phyloP scores from a whole-genome alignment of 2,797 vertebrate species.

The Tangara arthus region DNA sequence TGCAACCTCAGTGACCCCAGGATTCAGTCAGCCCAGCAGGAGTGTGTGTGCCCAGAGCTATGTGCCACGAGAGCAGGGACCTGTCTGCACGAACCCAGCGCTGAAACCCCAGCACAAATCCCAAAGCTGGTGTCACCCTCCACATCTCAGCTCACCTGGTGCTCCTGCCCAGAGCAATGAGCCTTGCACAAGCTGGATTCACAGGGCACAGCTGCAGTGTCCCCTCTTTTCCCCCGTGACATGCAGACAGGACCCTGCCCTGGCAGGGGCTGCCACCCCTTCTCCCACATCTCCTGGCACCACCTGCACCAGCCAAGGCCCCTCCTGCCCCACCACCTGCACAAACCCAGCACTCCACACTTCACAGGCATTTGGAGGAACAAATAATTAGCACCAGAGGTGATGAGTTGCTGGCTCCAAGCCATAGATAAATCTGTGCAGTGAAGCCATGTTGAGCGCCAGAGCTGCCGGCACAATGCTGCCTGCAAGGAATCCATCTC shows the following conservation, averaged over 20 bases:
- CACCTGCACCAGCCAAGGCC: neutral
- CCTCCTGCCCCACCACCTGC: neutral
- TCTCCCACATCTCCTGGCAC: neutral
- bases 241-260: accelerated
- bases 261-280: neutral
- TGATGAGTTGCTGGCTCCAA: accelerated
- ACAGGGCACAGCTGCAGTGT: accelerated
- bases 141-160: neutral
- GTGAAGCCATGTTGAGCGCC: accelerated
- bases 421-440: accelerated
- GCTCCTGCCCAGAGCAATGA: accelerated
- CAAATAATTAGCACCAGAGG: neutral
- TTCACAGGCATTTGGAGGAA: neutral
- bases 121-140: neutral
- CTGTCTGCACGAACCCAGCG: accelerated
- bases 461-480: accelerated
- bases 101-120: neutral
- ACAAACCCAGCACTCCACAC: accelerated
- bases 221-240: neutral
- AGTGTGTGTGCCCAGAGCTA: accelerated
- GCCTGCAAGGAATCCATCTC: neutral
- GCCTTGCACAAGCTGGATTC: neutral
- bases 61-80: accelerated
- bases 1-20: accelerated
- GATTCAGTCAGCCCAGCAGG: neutral